Base-by-base conservation (phyloP, 2,888 invertebrate genomes). In the Drosophila paracracens region DNA sequence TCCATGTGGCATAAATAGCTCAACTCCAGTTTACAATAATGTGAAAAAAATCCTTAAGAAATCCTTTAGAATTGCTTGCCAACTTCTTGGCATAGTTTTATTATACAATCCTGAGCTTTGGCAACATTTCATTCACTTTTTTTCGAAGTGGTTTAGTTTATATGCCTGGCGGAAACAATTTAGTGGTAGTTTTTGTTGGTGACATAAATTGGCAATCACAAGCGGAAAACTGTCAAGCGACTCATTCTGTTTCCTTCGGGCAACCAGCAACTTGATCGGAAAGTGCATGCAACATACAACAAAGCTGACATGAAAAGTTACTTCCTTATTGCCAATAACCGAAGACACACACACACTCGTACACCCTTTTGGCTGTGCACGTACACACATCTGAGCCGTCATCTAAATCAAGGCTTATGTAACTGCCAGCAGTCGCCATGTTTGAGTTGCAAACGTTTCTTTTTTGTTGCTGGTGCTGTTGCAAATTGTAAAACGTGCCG, bases 361-460 rank as follows among this genome's bases (percentile, higher is more conserved):
- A 48, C 48, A 52, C 48, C 36, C 58, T 54, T 57, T 70, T 29
- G 25, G 31, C 58, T 27, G 27, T 27, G 48, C 43, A 63, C 54
- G 35, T 27, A 46, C 60, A 61, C 66, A 50, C 65, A 83, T 74
- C 81, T 86, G 73, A 90, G 88, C 82, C 88, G 76, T 82, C 89
- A 86, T 70, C 81, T 86, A 86, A 86, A 81, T 83, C 90, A 89
- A 90, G 83, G 84, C 90, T 87, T 89, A 87, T 90, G 88, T 81
- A 90, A 87, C 87, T 74, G 75, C 74, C 82, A 83, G 58, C 72
- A 63, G 59, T 69, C 83, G 86, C 86, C 86, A 82, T 82, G 70
- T 83, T 83, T 79, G 75, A 79, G 70, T 71, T 46, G 58, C 65
- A 76, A 76, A 56, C 54, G 38, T 57, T 77, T 76, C 68, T 58